These are phyloP conservation scores for Torymus aiolomorphi DNA, from an alignment of 2,888 invertebrate species.

Conservation along the genomic window DNA sequence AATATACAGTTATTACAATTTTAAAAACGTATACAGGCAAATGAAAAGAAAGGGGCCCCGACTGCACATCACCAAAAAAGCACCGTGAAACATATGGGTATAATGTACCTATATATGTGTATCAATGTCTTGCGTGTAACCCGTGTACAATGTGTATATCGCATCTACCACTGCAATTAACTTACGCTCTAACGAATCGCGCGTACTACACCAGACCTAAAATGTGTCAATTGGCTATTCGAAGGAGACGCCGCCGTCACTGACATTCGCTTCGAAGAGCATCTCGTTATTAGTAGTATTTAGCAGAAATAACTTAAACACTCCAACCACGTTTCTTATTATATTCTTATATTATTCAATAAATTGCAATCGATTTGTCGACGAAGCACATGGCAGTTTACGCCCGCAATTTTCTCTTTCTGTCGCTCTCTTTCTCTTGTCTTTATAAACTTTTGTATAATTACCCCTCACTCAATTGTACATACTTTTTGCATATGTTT, in stretches of 20 bases:
- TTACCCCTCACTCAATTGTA: constrained; percentile 6
- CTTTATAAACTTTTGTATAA: constrained; percentile 19
- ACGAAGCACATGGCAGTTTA: constrained; percentile 49
- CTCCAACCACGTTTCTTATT: constrained; percentile 14
- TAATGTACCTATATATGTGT: constrained; percentile 10
- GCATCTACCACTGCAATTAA: constrained; percentile 36
- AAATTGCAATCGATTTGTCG: constrained; percentile 42
- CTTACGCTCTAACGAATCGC: constrained; percentile 13
- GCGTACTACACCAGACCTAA: constrained; percentile 18
- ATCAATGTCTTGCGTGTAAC: background rate
- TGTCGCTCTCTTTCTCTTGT: no score
- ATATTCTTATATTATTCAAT: constrained; percentile 32
- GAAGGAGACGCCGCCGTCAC: constrained; percentile 15
- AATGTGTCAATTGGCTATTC: constrained; percentile 29
- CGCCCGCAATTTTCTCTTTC: background rate
- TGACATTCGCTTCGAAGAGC: constrained; percentile 46
- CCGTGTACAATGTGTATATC: background rate
- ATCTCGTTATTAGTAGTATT: background rate
- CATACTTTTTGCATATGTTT: constrained; percentile 10
- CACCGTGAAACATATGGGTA: constrained; percentile 43
- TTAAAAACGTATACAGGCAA: background rate
- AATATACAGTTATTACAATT: background rate
- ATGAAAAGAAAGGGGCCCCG: constrained; percentile 29
- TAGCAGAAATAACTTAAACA: constrained; percentile 22
- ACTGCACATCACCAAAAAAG: constrained; percentile 47